Percentiles rank a stretch among this genome's conserved stretches.
phyloP scores from a whole-genome alignment of 2,113 vertebrate species.

The Kryptolebias marmoratus region DNA sequence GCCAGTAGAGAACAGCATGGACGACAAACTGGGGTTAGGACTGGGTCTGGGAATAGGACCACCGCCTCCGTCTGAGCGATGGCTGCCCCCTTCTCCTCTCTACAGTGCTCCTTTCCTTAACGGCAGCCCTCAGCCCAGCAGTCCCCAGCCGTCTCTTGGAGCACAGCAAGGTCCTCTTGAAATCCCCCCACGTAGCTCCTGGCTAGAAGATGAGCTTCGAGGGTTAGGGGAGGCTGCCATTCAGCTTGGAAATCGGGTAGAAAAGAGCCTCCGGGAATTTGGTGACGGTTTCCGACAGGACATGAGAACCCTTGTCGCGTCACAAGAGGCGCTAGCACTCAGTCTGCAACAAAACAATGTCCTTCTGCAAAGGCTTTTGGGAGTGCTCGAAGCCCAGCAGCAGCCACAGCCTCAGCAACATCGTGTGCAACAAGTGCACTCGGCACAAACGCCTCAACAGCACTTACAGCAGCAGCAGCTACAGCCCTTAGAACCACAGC shows the following conservation, averaged over 20 bases:
- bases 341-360: slow-evolving; percentile 85
- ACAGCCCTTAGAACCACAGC: slow-evolving; percentile 58
- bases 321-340: slow-evolving; percentile 79
- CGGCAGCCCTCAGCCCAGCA: slow-evolving; percentile 82
- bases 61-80: slow-evolving; percentile 82
- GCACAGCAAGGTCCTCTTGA: slow-evolving; percentile 80
- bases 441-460: slow-evolving; percentile 63
- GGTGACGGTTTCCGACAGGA: slow-evolving; percentile 80
- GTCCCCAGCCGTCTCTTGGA: slow-evolving; percentile 81
- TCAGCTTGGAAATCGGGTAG: slow-evolving; percentile 81
- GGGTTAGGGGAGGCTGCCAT: slow-evolving; percentile 81
- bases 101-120: slow-evolving; percentile 85
- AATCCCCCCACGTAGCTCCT: slow-evolving; percentile 76
- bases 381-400: slow-evolving; percentile 82
- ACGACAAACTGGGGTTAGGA: slow-evolving; percentile 81
- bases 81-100: slow-evolving; percentile 84
- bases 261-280: slow-evolving; percentile 80
- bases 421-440: slow-evolving; percentile 58
- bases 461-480: slow-evolving; percentile 61
- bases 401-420: slow-evolving; percentile 70
- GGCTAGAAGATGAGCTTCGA: slow-evolving; percentile 83
- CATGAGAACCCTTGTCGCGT: slow-evolving; percentile 81
- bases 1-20: slow-evolving; percentile 79
- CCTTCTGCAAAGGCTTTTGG: slow-evolving; percentile 81
- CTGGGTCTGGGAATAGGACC: slow-evolving; percentile 81